Evolutionary conservation across 2,888 invertebrate genomes (phyloP).

Genomic region (Pharmacophagus antenor): DNA sequence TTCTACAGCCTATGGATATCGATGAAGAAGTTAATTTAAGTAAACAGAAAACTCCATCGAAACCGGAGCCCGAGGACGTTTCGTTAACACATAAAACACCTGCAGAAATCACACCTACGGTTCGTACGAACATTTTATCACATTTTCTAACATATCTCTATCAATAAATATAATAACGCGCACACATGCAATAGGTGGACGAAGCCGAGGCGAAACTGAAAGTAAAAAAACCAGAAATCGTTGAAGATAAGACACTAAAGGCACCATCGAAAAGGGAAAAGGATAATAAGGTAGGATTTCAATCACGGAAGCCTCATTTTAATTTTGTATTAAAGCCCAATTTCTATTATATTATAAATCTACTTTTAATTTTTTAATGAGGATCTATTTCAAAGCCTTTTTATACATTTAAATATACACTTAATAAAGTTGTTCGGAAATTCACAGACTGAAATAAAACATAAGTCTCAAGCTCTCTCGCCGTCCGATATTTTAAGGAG

Average conservation of each 20-base stretch:
- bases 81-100: conserved; percentile 76
- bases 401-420: conserved; percentile 5
- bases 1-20: conserved; percentile 68
- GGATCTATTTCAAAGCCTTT: background rate
- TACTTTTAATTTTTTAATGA: background rate
- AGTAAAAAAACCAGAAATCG: conserved; percentile 72
- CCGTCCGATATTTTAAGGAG: conserved; percentile 30
- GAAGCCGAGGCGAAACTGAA: conserved; percentile 73
- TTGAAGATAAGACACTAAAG: conserved; percentile 72
- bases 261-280: conserved; percentile 63
- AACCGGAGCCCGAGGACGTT: conserved; percentile 72
- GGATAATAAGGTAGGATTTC: conserved; percentile 54
- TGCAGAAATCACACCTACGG: conserved; percentile 71
- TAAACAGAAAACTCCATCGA: conserved; percentile 63
- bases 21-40: conserved; percentile 70
- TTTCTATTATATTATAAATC: background rate
- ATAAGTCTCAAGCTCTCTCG: conserved; percentile 35
- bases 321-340: background rate
- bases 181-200: conserved; percentile 53
- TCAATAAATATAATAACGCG: conserved; percentile 16
- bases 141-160: background rate
- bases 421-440: conserved; percentile 30
- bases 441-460: conserved; percentile 55
- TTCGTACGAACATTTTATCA: conserved; percentile 47
- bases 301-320: background rate